These are phyloP conservation scores for Polydrusus pterygomalis DNA, from an alignment of 2,888 invertebrate genomes.

Conservation along the genomic window DNA sequence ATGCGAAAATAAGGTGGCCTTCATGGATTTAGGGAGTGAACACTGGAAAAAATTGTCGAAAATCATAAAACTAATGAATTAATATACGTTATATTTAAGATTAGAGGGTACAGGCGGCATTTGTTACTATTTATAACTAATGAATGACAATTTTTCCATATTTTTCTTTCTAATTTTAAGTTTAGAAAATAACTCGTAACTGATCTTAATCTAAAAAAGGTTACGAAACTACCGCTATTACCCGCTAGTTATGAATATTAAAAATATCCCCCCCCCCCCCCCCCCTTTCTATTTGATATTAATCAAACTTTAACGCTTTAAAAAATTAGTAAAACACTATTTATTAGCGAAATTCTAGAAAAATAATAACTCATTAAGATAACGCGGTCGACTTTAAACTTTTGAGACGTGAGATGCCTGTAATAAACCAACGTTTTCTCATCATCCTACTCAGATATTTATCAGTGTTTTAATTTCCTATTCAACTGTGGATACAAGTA, in stretches of 20 bases:
- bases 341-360: not conserved
- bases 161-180: too few relatives aligned
- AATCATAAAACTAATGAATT: not conserved
- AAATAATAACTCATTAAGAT: constrained; percentile 21
- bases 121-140: too few relatives aligned
- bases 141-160: too few relatives aligned
- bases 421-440: constrained; percentile 51
- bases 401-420: constrained; percentile 38
- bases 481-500: constrained; percentile 48
- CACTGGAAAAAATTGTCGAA: not conserved
- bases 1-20: not conserved
- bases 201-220: too few relatives aligned
- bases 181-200: too few relatives aligned
- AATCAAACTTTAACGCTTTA: not conserved
- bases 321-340: not conserved
- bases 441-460: constrained; percentile 57
- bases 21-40: not conserved
- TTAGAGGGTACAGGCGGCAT: too few relatives aligned
- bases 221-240: too few relatives aligned
- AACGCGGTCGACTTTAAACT: constrained; percentile 45
- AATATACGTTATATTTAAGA: too few relatives aligned
- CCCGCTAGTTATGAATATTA: too few relatives aligned
- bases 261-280: too few relatives aligned
- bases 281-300: too few relatives aligned
- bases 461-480: constrained; percentile 55